Conservation (phyloP, 2,797 vertebrate species). For the Cyprinella venusta region DNA sequence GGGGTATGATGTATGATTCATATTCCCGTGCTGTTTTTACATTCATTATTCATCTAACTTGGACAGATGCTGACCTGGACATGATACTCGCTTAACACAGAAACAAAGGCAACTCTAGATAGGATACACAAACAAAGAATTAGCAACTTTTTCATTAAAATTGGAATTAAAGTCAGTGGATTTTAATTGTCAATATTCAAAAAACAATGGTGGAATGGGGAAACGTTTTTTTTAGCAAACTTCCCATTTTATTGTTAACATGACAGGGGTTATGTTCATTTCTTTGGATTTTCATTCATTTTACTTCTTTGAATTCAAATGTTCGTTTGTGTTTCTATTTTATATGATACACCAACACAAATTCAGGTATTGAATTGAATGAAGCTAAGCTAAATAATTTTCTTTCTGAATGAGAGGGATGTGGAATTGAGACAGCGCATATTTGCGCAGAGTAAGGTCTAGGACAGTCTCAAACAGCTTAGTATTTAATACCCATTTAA, state of each 20-base stretch:
- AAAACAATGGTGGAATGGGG: neutral
- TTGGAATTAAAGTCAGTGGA: neutral
- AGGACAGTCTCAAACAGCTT: neutral
- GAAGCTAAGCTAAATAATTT: neutral
- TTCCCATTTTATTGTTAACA: neutral
- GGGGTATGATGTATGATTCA: conserved; percentile 27
- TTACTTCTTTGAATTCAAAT: neutral
- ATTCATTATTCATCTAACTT: conserved; percentile 28
- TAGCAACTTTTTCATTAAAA: neutral
- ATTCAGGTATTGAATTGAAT: no score
- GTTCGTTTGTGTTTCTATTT: neutral
- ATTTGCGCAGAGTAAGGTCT: neutral
- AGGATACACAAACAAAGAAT: neutral
- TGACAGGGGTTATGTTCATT: neutral
- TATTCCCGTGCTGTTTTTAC: conserved; percentile 1
- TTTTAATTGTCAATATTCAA: neutral
- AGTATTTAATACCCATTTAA: neutral
- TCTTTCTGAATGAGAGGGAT: neutral
- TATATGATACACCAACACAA: neutral
- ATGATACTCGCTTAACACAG: neutral
- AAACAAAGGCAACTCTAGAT: neutral
- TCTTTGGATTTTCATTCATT: neutral
- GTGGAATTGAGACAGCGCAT: neutral
- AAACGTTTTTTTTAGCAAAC: neutral
- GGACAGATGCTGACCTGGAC: conserved; percentile 18